A percentile compares a stretch with the other conserved stretches of the same genome.
Evolutionary conservation across 2,113 vertebrate genomes (phyloP).

Genomic region (Indicator maculatus): DNA sequence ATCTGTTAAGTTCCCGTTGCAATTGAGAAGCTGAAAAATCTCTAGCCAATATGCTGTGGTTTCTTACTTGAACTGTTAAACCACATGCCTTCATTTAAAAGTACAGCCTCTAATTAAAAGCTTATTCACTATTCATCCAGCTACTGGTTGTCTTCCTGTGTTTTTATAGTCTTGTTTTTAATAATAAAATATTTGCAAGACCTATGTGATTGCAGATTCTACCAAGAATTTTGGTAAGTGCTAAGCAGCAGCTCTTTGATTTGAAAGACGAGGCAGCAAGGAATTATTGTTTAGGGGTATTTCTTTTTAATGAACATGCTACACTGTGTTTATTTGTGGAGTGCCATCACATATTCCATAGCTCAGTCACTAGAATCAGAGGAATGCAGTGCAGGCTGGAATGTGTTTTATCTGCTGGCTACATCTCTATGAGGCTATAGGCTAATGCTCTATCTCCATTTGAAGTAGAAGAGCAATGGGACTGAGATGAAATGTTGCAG

Average conservation of each 20-base stretch:
- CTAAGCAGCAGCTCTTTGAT: background rate
- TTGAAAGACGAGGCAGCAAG: background rate
- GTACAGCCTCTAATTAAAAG: background rate
- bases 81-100: background rate
- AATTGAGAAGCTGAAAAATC: background rate
- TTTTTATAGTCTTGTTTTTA: background rate
- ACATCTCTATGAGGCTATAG: background rate
- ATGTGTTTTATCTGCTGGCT: background rate
- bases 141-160: background rate
- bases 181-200: background rate
- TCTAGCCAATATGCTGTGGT: background rate
- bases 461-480: background rate
- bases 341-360: background rate
- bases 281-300: background rate
- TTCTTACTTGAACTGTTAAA: background rate
- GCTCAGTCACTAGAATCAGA: background rate
- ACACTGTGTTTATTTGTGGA: background rate
- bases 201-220: background rate
- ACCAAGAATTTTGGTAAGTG: background rate
- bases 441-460: background rate
- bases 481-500: background rate
- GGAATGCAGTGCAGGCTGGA: background rate
- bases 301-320: background rate
- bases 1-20: background rate
- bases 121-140: background rate